Base-by-base conservation (phyloP, 2,113 vertebrate genomes). In the Albula goreensis region DNA sequence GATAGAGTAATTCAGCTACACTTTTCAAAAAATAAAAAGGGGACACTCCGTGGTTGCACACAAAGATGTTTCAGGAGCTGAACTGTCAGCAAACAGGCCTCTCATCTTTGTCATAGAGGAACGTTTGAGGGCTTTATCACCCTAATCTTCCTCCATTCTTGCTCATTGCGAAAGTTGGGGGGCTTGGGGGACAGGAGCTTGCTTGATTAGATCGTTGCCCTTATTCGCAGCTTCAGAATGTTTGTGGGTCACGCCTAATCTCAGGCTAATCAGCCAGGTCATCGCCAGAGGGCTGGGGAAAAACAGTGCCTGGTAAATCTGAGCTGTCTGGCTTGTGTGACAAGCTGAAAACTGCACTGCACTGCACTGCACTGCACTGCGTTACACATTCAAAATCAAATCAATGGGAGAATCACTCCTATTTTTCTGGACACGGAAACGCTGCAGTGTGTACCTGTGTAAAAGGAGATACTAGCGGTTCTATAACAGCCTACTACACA, bases 221-320 rank as follows among this genome's bases (percentile, higher is more conserved):
- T 79, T 85, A 81, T 80, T 85, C 80, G 63, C 48, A 56, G 83
- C 88, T 85, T 83, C 84, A 83, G 89, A 89, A 89, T 86, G 86
- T 91, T 90, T 90, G 86, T 85, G 88, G 90, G 88, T 91, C 89
- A 89, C 70, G 78, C 87, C 77, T 90, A 91, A 91, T 90, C 89
- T 91, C 80, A 51, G 84, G 83, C 83, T 90, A 90, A 89, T 91
- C 88, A 89, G 85, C 81, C 60, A 90, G 89, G 88, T 90, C 90
- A 91, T 86, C 74, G 84, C 87, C 87, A 84, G 70, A 86, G 81
- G 50, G 74, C 53, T 84, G 85, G 9, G 22, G 63, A 53, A 12
- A 87, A 86, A 74, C 56, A 41, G 53, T 13, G 66, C 51, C 70
- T 57, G 56, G 78, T 78, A 81, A 53, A 85, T 81, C 80, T 50